Evolutionary conservation across 2,888 invertebrate genomes (phyloP).

Genomic region (Nomada hirtipes): DNA sequence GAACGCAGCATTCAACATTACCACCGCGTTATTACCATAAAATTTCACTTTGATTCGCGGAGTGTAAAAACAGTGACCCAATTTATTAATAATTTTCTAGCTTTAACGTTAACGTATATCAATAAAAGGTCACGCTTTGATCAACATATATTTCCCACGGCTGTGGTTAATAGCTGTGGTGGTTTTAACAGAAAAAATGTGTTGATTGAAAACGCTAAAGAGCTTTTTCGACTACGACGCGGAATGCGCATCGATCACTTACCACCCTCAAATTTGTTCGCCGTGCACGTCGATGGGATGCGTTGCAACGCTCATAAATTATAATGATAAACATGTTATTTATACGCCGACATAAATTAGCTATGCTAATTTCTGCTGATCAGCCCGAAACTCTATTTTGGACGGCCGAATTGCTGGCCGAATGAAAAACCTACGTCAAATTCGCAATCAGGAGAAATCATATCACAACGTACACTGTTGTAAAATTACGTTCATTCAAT

Average conservation of each 20-base stretch:
- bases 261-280: conserved; percentile 68
- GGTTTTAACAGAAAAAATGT: conserved; percentile 31
- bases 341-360: conserved; percentile 83
- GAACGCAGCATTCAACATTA: background rate
- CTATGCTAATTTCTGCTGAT: conserved; percentile 84
- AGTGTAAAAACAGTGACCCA: background rate
- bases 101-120: background rate
- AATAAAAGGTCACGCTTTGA: background rate
- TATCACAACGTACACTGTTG: background rate
- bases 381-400: conserved; percentile 78
- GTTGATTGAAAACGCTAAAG: conserved; percentile 47
- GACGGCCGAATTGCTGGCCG: conserved; percentile 65
- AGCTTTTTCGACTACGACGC: conserved; percentile 39
- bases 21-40: background rate
- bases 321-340: conserved; percentile 84
- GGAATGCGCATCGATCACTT: conserved; percentile 62
- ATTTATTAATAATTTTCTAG: conserved; percentile 6
- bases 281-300: conserved; percentile 71
- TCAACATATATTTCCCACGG: background rate
- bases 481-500: no score
- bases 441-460: background rate
- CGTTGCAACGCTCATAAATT: conserved; percentile 81
- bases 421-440: conserved; percentile 21
- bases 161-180: background rate
- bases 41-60: background rate